Percentiles rank a stretch among this genome's conserved stretches.
Evolutionary conservation across 2,797 vertebrate genomes (phyloP).

Genomic region (Sebastes itinus): DNA sequence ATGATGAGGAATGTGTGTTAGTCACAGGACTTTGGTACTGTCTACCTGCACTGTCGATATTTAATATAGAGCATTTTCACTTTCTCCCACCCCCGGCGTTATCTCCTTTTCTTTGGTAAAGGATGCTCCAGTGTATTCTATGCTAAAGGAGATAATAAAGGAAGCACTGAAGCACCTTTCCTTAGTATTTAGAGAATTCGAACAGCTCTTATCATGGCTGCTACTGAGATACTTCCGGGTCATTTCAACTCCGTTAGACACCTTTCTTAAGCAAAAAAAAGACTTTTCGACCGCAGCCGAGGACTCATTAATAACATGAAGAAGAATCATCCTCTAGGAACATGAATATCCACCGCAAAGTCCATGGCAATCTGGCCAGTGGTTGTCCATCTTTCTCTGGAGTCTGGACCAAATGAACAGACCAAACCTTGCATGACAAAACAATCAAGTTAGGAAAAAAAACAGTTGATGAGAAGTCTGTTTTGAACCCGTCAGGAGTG

Average conservation of each 20-base stretch:
- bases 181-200: accelerated
- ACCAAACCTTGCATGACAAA: neutral
- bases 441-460: neutral
- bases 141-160: too few species aligned
- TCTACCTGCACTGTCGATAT: neutral
- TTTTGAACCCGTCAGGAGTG: neutral
- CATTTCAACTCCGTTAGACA: too few species aligned
- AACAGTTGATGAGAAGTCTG: neutral
- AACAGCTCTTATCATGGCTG: too few species aligned
- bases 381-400: neutral
- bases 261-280: too few species aligned
- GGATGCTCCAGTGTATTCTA: too few species aligned
- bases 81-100: too few species aligned
- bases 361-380: neutral
- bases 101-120: too few species aligned
- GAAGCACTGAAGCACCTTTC: too few species aligned
- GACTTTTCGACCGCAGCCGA: too few species aligned
- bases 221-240: too few species aligned
- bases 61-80: too few species aligned
- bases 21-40: neutral
- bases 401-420: neutral
- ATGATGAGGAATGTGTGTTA: neutral
- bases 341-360: neutral
- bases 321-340: neutral
- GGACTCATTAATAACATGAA: too few species aligned